Conservation (phyloP, 2,888 invertebrate species). For the Erpobdella octoculata region DNA sequence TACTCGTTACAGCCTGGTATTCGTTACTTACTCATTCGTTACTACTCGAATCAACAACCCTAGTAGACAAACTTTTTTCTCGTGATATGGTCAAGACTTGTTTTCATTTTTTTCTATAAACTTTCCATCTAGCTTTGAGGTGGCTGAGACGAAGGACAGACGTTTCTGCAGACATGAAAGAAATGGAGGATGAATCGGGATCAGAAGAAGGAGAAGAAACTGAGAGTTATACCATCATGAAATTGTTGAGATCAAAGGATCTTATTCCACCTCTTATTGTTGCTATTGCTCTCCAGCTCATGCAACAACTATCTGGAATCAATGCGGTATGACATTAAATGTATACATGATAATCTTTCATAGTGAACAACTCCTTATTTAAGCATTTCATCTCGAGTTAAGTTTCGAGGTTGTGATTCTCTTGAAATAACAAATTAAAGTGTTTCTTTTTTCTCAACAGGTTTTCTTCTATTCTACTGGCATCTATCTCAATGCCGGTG, state of each 20-base stretch:
- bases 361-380: not conserved
- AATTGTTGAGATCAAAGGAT: slow-evolving; percentile 66
- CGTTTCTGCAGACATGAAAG: slow-evolving; percentile 92
- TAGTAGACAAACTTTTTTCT: no score
- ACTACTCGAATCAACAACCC: no score
- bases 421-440: not conserved
- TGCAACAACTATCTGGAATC: slow-evolving; percentile 93
- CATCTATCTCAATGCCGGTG: slow-evolving; percentile 80
- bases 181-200: slow-evolving; percentile 80
- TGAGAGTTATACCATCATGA: slow-evolving; percentile 23
- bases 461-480: slow-evolving; percentile 92
- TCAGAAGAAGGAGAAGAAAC: not conserved
- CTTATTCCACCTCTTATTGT: slow-evolving; percentile 86
- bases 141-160: slow-evolving; percentile 66
- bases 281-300: slow-evolving; percentile 88
- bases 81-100: no score
- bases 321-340: slow-evolving; percentile 75
- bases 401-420: not conserved
- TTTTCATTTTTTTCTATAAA: no score
- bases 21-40: no score
- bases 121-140: slow-evolving; percentile 58
- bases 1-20: no score
- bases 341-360: not conserved
- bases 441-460: slow-evolving; percentile 53
- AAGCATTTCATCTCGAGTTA: not conserved